phyloP scores from a whole-genome alignment of 2,888 invertebrate species.

The Caenorhabditis drosophilae region DNA sequence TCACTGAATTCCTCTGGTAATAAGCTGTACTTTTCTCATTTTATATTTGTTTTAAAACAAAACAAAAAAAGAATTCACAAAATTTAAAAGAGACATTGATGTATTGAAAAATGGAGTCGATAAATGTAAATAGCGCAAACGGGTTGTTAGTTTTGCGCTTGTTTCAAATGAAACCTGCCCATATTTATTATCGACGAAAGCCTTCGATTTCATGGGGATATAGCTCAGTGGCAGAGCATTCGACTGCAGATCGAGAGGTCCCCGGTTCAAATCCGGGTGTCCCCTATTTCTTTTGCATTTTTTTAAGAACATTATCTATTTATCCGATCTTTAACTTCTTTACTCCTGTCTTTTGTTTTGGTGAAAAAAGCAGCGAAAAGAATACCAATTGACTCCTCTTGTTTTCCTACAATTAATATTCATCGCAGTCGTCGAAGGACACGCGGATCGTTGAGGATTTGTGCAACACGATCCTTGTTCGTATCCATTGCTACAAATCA shows the following conservation, averaged over 20 bases:
- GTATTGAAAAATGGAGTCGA: too few species aligned
- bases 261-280: constrained; percentile 65
- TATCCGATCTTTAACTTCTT: too few species aligned
- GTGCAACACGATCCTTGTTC: constrained; percentile 49
- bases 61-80: not conserved
- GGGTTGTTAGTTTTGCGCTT: too few species aligned
- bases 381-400: constrained; percentile 52
- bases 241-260: constrained; percentile 68
- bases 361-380: too few species aligned
- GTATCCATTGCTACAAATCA: constrained; percentile 44
- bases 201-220: constrained; percentile 12
- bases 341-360: too few species aligned
- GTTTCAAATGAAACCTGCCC: not conserved
- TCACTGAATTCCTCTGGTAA: constrained; percentile 3
- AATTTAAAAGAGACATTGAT: not conserved
- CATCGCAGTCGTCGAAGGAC: constrained; percentile 42
- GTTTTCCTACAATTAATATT: constrained; percentile 49
- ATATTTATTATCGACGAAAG: not conserved
- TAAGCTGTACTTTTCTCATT: not conserved
- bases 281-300: constrained; percentile 47
- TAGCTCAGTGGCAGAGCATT: constrained; percentile 65
- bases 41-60: not conserved
- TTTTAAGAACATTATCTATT: constrained; percentile 6
- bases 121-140: too few species aligned
- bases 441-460: constrained; percentile 34